Conservation (phyloP, 2,113 vertebrate species). For the Hymenochirus boettgeri region DNA sequence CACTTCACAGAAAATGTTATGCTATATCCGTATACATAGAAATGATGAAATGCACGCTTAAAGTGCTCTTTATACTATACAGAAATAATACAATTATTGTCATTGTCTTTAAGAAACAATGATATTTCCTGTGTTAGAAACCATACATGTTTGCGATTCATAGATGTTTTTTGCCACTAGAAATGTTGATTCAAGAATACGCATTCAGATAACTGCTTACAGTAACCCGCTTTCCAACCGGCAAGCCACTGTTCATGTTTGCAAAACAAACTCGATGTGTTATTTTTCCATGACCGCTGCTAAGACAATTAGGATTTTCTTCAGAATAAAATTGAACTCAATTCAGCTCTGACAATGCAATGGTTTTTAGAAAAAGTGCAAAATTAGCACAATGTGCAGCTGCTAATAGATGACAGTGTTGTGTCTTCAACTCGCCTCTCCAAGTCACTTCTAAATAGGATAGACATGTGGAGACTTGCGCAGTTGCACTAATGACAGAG, state of each 20-base stretch:
- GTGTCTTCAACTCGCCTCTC: slow-evolving; percentile 19
- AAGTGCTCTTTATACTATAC: too few species aligned
- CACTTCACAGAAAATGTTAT: too few species aligned
- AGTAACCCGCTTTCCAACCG: slow-evolving; percentile 21
- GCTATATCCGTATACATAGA: too few species aligned
- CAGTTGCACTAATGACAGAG: neutral
- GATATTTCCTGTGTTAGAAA: too few species aligned
- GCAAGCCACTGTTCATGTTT: slow-evolving; percentile 16
- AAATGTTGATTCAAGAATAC: slow-evolving; percentile 1
- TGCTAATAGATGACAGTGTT: slow-evolving; percentile 20
- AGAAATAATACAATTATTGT: too few species aligned
- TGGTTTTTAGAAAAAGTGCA: slow-evolving; percentile 33
- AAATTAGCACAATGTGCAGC: slow-evolving; percentile 38
- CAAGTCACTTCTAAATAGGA: slow-evolving; percentile 2
- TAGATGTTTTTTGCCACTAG: too few species aligned
- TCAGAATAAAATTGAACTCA: slow-evolving; percentile 36
- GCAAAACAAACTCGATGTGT: slow-evolving; percentile 28
- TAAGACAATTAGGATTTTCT: slow-evolving; percentile 39
- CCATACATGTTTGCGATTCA: too few species aligned
- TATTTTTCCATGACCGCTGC: slow-evolving; percentile 25
- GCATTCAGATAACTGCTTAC: neutral
- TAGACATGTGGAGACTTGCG: slow-evolving; percentile 7
- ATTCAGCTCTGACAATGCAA: slow-evolving; percentile 37
- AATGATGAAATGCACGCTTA: too few species aligned
- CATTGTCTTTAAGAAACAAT: too few species aligned